Percentiles rank a stretch among this genome's conserved stretches.
These are phyloP conservation scores for Oreochromis mossambicus DNA, from an alignment of 2,797 vertebrate species.

Conservation along the genomic window DNA sequence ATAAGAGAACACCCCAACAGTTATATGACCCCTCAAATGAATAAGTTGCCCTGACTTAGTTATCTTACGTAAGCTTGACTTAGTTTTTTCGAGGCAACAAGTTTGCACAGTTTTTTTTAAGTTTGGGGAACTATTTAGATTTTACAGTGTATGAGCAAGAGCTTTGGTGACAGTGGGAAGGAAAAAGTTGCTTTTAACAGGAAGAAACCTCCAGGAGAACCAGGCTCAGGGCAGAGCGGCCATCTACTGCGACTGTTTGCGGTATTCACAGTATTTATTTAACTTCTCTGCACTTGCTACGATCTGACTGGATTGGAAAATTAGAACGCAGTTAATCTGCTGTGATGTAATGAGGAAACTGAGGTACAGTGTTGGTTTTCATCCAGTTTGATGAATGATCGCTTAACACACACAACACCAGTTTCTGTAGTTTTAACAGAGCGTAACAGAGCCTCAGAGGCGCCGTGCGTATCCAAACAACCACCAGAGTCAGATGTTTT, in stretches of 20 bases:
- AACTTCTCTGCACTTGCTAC: not conserved
- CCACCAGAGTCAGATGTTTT: not conserved
- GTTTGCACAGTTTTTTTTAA: accelerated
- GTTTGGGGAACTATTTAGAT: not conserved
- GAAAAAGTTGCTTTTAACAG: not conserved
- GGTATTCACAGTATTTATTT: not conserved
- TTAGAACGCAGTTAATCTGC: accelerated
- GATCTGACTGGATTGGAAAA: not conserved
- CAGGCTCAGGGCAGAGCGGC: not conserved
- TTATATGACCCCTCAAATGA: accelerated
- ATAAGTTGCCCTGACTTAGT: not conserved
- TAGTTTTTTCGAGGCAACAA: not conserved
- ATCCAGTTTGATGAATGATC: not conserved
- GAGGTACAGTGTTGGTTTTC: not conserved
- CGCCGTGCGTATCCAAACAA: not conserved
- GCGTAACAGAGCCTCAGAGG: not conserved
- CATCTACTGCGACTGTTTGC: not conserved
- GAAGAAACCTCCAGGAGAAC: not conserved
- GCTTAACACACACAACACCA: not conserved
- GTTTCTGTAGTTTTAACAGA: not conserved
- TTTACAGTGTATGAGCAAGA: not conserved
- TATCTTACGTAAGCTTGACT: not conserved
- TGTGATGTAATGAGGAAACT: not conserved
- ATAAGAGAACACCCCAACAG: not conserved
- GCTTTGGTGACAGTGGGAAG: accelerated